Conservation (phyloP, 2,888 invertebrate species). For the Cheilosia vulpina region DNA sequence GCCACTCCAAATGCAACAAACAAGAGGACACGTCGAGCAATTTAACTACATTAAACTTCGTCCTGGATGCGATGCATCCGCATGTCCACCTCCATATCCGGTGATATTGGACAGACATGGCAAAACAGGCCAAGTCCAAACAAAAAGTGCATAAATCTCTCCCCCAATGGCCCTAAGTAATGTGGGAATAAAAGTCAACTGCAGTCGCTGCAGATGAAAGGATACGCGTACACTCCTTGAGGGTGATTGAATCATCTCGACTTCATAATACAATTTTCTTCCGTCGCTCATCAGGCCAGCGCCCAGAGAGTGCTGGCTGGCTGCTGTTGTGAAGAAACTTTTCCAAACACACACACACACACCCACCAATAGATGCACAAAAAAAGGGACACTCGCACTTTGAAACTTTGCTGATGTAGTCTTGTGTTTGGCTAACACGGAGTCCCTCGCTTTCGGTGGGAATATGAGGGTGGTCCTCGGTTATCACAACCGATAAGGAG, state of each 20-base stretch:
- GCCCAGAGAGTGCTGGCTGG: background rate
- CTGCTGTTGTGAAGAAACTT: constrained; percentile 6
- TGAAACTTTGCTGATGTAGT: too few relatives aligned
- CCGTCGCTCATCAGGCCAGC: constrained; percentile 36
- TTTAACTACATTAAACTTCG: constrained; percentile 71
- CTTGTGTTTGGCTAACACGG: too few relatives aligned
- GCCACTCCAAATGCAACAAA: constrained; percentile 62
- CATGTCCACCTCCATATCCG: constrained; percentile 63
- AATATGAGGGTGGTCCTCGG: background rate
- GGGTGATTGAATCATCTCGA: constrained; percentile 74
- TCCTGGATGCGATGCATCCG: constrained; percentile 56
- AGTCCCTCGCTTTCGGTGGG: background rate
- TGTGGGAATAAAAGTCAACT: constrained; percentile 73
- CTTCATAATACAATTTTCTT: constrained; percentile 72
- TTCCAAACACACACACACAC: background rate
- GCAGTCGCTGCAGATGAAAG: constrained; percentile 66
- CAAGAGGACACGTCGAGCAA: constrained; percentile 58
- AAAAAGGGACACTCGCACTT: too few relatives aligned
- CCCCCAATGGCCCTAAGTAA: constrained; percentile 52
- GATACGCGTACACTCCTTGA: constrained; percentile 63
- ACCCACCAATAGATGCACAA: background rate
- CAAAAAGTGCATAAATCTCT: constrained; percentile 61
- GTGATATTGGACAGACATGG: constrained; percentile 41
- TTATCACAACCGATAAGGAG: constrained; percentile 26
- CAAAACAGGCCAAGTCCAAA: constrained; percentile 15